Evolutionary conservation across 1,140 invertebrate genomes (phyloP).

Genomic region (Lucilia sericata): DNA sequence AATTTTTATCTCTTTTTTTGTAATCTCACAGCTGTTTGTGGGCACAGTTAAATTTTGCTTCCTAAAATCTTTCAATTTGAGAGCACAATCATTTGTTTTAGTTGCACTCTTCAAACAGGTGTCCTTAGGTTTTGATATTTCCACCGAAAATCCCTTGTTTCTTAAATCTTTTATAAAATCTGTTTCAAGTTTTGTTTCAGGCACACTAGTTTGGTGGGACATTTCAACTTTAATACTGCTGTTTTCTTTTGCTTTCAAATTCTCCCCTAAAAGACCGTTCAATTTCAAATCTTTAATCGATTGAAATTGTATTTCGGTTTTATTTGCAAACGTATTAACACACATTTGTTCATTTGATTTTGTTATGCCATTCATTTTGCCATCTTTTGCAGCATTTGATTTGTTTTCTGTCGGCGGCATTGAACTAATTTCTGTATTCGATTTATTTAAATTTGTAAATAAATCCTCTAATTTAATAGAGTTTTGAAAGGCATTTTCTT

Average conservation of each 20-base stretch:
- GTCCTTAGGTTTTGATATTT: constrained; percentile 14
- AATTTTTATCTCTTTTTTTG: constrained; percentile 29
- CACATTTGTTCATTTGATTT: not conserved
- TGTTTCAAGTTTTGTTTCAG: constrained; percentile 8
- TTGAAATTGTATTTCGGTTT: constrained; percentile 23
- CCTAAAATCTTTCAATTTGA: not conserved
- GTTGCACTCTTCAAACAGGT: not conserved
- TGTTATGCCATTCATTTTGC: not conserved
- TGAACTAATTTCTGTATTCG: constrained; percentile 20
- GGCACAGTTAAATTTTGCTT: not conserved
- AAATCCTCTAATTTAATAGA: constrained; percentile 18
- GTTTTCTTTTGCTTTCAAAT: not conserved
- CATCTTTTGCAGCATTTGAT: not conserved
- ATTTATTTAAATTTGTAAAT: not conserved
- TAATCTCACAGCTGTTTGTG: not conserved
- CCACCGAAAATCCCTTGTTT: constrained; percentile 12
- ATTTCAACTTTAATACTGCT: not conserved
- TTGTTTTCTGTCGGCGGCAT: not conserved
- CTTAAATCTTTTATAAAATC: constrained; percentile 15
- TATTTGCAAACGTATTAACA: not conserved
- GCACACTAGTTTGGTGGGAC: not conserved
- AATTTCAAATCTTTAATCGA: not conserved
- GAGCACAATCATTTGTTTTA: not conserved
- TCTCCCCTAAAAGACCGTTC: constrained; percentile 6
- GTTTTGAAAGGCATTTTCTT: not conserved